phyloP scores from a whole-genome alignment of 2,113 vertebrate species.

The Microcebus ravelobensis region DNA sequence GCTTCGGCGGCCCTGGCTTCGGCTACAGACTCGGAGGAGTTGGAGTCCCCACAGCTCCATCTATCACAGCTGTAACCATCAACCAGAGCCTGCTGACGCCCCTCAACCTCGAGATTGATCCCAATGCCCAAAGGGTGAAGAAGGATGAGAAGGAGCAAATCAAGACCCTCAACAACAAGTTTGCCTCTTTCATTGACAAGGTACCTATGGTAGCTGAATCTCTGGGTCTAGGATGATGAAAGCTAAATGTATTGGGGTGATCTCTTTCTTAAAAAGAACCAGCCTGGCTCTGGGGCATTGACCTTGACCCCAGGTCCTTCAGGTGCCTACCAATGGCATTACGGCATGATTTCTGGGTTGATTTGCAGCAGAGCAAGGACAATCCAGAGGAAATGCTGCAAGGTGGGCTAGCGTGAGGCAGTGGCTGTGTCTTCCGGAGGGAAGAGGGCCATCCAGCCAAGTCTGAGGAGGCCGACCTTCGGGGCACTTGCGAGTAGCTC shows the following conservation, averaged over 20 bases:
- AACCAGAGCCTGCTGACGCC: slow-evolving; percentile 77
- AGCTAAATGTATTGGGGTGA: background rate
- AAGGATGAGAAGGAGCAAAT: slow-evolving; percentile 83
- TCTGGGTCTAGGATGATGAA: background rate
- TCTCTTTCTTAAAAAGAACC: background rate
- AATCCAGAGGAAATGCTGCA: background rate
- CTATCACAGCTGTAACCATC: slow-evolving; percentile 79
- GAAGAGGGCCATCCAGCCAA: background rate
- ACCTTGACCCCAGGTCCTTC: background rate
- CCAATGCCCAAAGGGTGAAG: slow-evolving; percentile 81
- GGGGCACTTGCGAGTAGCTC: background rate
- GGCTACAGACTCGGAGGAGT: slow-evolving; percentile 69
- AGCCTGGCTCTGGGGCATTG: background rate
- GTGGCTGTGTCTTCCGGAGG: background rate
- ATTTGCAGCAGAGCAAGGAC: background rate
- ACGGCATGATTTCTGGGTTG: background rate
- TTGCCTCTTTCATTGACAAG: slow-evolving; percentile 85
- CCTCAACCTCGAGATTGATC: slow-evolving; percentile 81
- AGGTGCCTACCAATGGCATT: background rate
- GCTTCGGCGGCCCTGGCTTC: slow-evolving; percentile 60
- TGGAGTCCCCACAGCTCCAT: slow-evolving; percentile 57
- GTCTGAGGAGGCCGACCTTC: background rate
- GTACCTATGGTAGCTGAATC: slow-evolving; percentile 52
- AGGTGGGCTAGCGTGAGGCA: background rate
- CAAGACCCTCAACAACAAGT: slow-evolving; percentile 83